Evolutionary conservation across 64 coral and sea anemone genomes (phyloP), one percentile per base, ranked within the genome.

Genomic region (Cladopsammia gracilis): DNA sequence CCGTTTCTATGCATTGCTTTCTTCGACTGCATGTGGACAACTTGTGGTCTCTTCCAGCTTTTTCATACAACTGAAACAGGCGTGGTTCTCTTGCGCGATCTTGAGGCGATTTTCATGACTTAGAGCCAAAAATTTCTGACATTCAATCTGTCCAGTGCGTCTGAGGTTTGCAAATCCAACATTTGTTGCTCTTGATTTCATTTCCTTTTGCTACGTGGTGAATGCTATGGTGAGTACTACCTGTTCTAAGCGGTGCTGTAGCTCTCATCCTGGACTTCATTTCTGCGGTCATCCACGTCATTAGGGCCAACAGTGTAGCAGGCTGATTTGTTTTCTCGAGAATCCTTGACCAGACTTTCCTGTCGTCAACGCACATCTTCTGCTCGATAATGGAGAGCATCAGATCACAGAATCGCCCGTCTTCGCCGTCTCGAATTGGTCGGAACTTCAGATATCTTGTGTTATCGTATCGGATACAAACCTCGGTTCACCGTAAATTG

Each of bases 331-430:
- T 49, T 34, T 78, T 61, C 24, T 95, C 93, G 6, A 95, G 20
- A 22, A 90, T 11, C 0, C 78, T 24, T 56, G 87, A 75, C 93
- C 93, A 95, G 1, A 90, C 93, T 64, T 95, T 95, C 10, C 66
- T 16, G 61, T 95, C 93, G 51, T 95, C 93, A 25, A 12, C 53
- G 12, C 70, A 69, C 84, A 88, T 51, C 52, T 87, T 88, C 50
- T 88, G 83, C 26, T 93, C 74, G 15, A 93, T 88, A 12, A 93
- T 9, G 6, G 25, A 71, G 0, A 71, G 23, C 3, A 64, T 53
- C 12, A 48, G 45, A 19, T 86, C 23, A 61, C 68, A 82, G 49
- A 48, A 20, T n/a, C 77, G 77, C 7, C 23, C 51, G 52, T 83
- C 75, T 80, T 90, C 88, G 15, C 53, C 87, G 13, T 44, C 3